Conservation (phyloP, 2,113 vertebrate species). For the Pseudopodoces humilis region DNA sequence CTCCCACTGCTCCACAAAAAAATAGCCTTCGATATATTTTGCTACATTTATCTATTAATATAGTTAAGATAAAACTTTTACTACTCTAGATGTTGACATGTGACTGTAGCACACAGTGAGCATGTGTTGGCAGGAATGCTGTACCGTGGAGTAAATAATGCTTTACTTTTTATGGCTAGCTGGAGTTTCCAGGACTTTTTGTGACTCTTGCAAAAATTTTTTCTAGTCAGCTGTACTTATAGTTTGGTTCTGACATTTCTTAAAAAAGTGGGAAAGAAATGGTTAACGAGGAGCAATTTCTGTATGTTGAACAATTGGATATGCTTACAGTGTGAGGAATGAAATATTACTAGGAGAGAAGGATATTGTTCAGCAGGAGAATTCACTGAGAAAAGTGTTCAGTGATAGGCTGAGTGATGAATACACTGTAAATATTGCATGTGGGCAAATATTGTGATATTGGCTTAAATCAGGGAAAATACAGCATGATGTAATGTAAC, state of each 20-base stretch:
- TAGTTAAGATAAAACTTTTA: neutral
- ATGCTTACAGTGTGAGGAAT: neutral
- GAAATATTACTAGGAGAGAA: neutral
- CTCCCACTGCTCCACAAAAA: neutral
- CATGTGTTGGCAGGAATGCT: neutral
- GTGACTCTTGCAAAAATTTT: neutral
- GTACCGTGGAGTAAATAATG: neutral
- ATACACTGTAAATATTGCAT: neutral
- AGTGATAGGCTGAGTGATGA: neutral
- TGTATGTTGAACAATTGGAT: neutral
- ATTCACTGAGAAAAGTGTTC: neutral
- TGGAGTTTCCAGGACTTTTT: neutral
- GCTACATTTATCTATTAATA: neutral
- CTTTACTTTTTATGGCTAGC: neutral
- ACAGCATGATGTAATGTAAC: neutral
- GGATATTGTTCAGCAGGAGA: neutral
- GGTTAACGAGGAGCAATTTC: neutral
- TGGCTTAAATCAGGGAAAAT: neutral
- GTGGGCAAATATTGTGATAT: neutral
- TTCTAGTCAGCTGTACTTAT: neutral
- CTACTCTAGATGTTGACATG: neutral
- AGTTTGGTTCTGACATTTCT: neutral
- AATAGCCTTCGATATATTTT: neutral
- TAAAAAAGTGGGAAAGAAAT: neutral
- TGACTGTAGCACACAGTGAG: neutral